phyloP scores from a whole-genome alignment of 1,140 invertebrate genomes.

The Drosophila aff. region DNA sequence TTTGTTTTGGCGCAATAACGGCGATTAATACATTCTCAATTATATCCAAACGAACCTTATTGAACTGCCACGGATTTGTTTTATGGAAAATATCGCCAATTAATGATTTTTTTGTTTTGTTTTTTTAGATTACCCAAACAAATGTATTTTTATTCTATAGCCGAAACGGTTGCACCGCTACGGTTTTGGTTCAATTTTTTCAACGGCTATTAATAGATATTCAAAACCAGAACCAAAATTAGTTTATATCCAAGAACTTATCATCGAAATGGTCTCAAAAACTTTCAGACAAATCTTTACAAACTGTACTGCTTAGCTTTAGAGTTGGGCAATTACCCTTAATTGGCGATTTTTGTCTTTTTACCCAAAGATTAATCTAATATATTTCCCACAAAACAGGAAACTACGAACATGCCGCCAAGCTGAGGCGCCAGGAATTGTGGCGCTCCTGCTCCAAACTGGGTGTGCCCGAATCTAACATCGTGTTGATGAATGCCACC shows the following conservation, averaged over 20 bases:
- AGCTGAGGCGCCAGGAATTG: conserved; percentile 90
- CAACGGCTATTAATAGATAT: conserved; percentile 3
- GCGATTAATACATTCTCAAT: not conserved
- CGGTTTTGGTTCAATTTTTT: conserved; percentile 6
- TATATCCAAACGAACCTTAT: not conserved
- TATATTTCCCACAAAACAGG: conserved; percentile 86
- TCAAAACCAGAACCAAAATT: conserved; percentile 8
- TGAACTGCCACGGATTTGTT: not conserved
- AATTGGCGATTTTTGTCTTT: not conserved
- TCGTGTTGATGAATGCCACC: conserved; percentile 90
- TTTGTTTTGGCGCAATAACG: not conserved
- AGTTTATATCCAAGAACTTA: conserved; percentile 5
- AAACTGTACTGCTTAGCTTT: not conserved
- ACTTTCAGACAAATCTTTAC: not conserved
- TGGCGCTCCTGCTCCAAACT: conserved; percentile 91
- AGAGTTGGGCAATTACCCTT: not conserved
- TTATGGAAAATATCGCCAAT: not conserved
- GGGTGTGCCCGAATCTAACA: conserved; percentile 91
- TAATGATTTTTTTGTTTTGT: not conserved
- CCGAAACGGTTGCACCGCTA: conserved; percentile 1
- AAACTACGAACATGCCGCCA: conserved; percentile 90
- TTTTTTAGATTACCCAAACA: conserved; percentile 1
- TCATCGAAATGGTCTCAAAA: not conserved
- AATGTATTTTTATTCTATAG: conserved; percentile 9
- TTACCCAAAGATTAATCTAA: not conserved